Base-by-base conservation (phyloP, 2,113 vertebrate genomes). In the Cebidichthys violaceus region DNA sequence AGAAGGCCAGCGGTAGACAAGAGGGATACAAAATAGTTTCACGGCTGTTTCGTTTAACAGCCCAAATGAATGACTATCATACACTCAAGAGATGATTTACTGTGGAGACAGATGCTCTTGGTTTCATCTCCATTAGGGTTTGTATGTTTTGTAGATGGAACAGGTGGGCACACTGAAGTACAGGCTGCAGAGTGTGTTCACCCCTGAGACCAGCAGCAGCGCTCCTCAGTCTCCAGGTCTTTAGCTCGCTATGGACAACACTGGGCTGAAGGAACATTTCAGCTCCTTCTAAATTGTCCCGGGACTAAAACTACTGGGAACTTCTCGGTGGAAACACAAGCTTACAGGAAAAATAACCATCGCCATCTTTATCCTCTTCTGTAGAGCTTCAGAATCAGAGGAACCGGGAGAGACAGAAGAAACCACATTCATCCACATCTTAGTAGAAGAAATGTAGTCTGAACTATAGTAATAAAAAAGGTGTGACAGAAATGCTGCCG, bases 401-500 rank as follows among this genome's bases (percentile, higher is more conserved):
- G 18, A 33, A 29, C 24, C 57, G 8, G 43, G 18, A 69, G 24
- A 14, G 57, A 29, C 24, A 39, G 31, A 71, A 45, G 41, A 81
- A 70, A 59, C 31, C 64, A 27, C 20, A 66, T 45, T 39, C 37
- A 62, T 83, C 29, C 39, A 60, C 39, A 29, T 67, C 10, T 45
- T 39, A 72, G 74, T n/a, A 54, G n/a, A n/a, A 55, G 27, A 72
- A 75, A 78, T 72, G 22, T 60, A 68, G 50, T 60, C 27, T 45
- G 68, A 70, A 79, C 52, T 37, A 43, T 22, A 55, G 68, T 60
- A 57, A 64, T 55, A 13, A 10, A 55, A 24, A n/a, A 54, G 18
- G 9, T 61, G 43, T 52, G 15, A 45, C 27, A 43, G 54, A 71
- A 41, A 54, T 65, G 76, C 57, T 77, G 52, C 43, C 52, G 41